phyloP scores from a whole-genome alignment of 2,113 vertebrate species.

The Rynchops niger region DNA sequence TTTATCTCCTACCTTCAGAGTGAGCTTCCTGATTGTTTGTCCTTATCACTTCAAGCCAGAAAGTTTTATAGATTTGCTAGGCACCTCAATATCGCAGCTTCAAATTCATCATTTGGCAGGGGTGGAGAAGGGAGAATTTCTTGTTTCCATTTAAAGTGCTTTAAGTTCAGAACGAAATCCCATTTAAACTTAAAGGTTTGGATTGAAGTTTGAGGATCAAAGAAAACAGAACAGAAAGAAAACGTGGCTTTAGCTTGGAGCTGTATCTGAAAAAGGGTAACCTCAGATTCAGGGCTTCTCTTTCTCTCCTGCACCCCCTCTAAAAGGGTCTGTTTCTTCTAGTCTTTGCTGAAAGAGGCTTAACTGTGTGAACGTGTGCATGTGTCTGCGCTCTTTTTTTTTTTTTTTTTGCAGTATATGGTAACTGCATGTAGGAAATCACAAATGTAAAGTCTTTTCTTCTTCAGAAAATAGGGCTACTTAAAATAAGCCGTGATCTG shows the following conservation, averaged over 20 bases:
- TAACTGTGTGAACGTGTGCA: not conserved
- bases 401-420: not conserved
- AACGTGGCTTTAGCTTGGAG: conserved; percentile 40
- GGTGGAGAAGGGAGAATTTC: not conserved
- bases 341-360: not conserved
- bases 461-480: not conserved
- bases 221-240: not conserved
- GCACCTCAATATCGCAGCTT: conserved; percentile 59
- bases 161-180: conserved; percentile 58
- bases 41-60: conserved; percentile 82
- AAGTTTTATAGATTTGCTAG: conserved; percentile 70
- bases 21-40: conserved; percentile 71
- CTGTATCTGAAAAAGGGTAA: conserved; percentile 28
- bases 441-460: not conserved
- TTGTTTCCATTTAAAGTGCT: conserved; percentile 45
- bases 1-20: conserved; percentile 78
- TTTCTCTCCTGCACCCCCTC: not conserved
- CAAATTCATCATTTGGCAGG: conserved; percentile 29
- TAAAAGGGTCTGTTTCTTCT: not conserved
- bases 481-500: not conserved
- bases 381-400: not conserved
- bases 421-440: not conserved
- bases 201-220: conserved; percentile 60
- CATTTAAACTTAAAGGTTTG: conserved; percentile 44
- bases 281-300: not conserved